These are phyloP conservation scores for Zingel zingel DNA, from an alignment of 2,113 vertebrate genomes.

Conservation along the genomic window DNA sequence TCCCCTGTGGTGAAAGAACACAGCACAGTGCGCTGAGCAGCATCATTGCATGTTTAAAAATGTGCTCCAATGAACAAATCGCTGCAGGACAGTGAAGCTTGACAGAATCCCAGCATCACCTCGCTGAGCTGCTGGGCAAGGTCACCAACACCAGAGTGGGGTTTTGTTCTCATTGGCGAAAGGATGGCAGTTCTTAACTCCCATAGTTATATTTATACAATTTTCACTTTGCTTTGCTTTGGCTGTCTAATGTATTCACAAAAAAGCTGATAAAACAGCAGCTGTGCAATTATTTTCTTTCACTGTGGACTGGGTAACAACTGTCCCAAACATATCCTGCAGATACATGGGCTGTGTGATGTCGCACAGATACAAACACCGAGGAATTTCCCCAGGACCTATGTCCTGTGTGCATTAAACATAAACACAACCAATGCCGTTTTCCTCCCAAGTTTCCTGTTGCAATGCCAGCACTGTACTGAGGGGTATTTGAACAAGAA, in stretches of 20 bases:
- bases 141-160: conserved; percentile 52
- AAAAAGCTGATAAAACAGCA: conserved; percentile 6
- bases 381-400: conserved; percentile 30
- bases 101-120: conserved; percentile 71
- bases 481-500: conserved; percentile 53
- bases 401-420: conserved; percentile 21
- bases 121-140: conserved; percentile 66
- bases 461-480: conserved; percentile 21
- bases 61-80: conserved; percentile 66
- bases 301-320: not conserved
- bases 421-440: conserved; percentile 26
- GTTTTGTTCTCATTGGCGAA: conserved; percentile 35
- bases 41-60: conserved; percentile 68
- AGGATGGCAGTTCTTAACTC: conserved; percentile 29
- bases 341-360: conserved; percentile 4
- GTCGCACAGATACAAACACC: conserved; percentile 1
- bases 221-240: conserved; percentile 11
- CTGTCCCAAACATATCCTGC: conserved; percentile 4
- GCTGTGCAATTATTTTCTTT: conserved; percentile 30
- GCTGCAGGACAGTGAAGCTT: conserved; percentile 68
- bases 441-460: conserved; percentile 26
- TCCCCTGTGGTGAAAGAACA: conserved; percentile 57
- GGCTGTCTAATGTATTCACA: not conserved
- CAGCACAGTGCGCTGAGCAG: conserved; percentile 47
- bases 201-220: conserved; percentile 1